Percentiles rank a stretch among this genome's conserved stretches.
These are phyloP conservation scores for Trinectes maculatus DNA, from an alignment of 2,113 vertebrate species.

Conservation along the genomic window DNA sequence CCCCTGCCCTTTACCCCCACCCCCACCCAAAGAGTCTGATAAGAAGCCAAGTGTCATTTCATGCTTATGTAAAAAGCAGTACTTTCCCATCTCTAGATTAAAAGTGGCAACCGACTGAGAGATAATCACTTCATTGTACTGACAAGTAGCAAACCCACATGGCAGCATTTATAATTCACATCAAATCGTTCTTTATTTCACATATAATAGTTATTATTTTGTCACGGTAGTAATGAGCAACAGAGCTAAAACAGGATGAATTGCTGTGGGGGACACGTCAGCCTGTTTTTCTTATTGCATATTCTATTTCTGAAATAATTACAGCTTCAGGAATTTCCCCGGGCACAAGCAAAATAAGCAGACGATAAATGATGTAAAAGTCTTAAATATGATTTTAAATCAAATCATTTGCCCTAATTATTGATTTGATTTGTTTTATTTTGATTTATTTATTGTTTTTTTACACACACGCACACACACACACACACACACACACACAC, in stretches of 20 bases:
- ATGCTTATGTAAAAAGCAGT: constrained; percentile 38
- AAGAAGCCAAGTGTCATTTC: constrained; percentile 1
- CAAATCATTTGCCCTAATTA: not conserved
- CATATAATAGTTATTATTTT: not conserved
- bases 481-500: no score
- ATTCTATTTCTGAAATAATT: constrained; percentile 14
- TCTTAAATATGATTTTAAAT: no score
- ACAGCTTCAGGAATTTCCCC: not conserved
- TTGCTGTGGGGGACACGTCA: not conserved
- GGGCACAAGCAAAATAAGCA: not conserved
- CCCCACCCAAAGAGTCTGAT: constrained; percentile 9
- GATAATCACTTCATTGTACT: constrained; percentile 21
- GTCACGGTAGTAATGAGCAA: not conserved
- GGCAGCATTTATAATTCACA: not conserved
- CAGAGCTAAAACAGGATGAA: not conserved
- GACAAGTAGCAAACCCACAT: not conserved
- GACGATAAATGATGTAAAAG: not conserved
- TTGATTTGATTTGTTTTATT: not conserved
- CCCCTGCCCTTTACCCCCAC: no score
- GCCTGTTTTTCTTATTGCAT: not conserved
- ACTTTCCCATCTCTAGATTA: constrained; percentile 27
- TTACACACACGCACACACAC: no score
- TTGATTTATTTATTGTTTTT: not conserved
- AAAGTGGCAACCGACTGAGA: constrained; percentile 36
- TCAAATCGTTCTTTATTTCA: not conserved